These are phyloP conservation scores for Eurystomus glaucurus DNA, from an alignment of 2,797 vertebrate species.

Conservation along the genomic window DNA sequence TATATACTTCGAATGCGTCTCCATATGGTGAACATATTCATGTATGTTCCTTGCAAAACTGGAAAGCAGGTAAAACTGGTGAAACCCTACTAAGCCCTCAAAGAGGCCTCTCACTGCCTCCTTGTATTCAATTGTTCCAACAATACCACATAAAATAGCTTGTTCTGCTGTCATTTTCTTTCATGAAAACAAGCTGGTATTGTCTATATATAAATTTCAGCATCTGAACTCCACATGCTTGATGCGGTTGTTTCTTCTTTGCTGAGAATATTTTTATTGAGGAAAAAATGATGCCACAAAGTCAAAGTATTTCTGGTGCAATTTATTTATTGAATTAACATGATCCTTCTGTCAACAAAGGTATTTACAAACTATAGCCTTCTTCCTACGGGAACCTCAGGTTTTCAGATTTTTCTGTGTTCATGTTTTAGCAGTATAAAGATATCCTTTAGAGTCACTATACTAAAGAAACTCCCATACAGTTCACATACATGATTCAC, in stretches of 20 bases:
- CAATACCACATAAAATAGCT: not conserved
- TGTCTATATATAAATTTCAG: not conserved
- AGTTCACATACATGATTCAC: not conserved
- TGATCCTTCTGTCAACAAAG: not conserved
- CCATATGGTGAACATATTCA: not conserved
- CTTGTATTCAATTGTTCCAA: not conserved
- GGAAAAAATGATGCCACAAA: not conserved
- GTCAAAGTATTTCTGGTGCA: not conserved
- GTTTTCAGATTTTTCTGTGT: not conserved
- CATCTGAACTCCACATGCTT: conserved; percentile 8
- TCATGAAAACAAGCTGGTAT: not conserved
- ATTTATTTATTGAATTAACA: not conserved
- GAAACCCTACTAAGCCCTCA: not conserved
- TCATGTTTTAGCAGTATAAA: not conserved
- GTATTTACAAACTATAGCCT: not conserved
- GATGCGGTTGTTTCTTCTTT: not conserved
- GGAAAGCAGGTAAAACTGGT: not conserved
- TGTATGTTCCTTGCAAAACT: not conserved
- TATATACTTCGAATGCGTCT: not conserved
- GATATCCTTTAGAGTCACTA: not conserved
- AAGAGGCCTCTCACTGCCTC: not conserved
- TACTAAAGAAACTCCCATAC: not conserved
- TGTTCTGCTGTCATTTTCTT: not conserved
- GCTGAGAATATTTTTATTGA: not conserved
- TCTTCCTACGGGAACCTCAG: not conserved